Base-by-base conservation (phyloP, 2,888 invertebrate species). In the Polyploca ridens region DNA sequence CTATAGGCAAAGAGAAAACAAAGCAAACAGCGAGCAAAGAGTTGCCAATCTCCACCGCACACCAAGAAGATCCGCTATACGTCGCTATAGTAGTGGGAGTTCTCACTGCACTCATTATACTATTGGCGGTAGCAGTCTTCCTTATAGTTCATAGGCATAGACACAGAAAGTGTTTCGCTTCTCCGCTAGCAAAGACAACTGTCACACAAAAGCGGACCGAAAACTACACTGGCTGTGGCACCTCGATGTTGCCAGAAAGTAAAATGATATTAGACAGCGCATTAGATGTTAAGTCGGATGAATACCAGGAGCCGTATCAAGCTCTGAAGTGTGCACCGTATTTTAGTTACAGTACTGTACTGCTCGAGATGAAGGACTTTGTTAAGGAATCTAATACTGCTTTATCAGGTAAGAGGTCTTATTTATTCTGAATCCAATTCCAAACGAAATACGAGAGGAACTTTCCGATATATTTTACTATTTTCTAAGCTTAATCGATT, bases 251-350 rank as follows among this genome's bases (percentile, higher is more conserved):
- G 75, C 95, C 94, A 0, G 89, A 94, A 4, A 91, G 91, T 66
- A 95, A 95, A 75, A 89, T 94, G 83, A 93, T 93, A 58, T 92
- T 95, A 83, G 95, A 95, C 72, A 94, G 95, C 77, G 93, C 94
- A 63, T 90, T 95, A 78, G 95, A 95, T 78, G 94, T 96, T 75
- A 95, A 96, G 83, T 95, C 96, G 60, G 96, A 96, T 81, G 96
- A 96, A 84, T 97, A 97, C 88, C 97, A 97, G 82, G 97, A 97
- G 90, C 97, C 97, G 57, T 97, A 97, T 87, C 97, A 97, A 88
- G 96, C 96, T 27, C 90, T 96, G 74, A 96, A 96, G 85, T 96
- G 96, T 82, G 96, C 96, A 14, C 97, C 97, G 3, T 97, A 96
- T 87, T 96, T 96, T 86, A 96, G 96, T 83, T 97, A 96, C 90